Percentiles rank a stretch among this genome's conserved stretches.
phyloP scores from a whole-genome alignment of 1,140 invertebrate species.

The Andricus grossulariae region DNA sequence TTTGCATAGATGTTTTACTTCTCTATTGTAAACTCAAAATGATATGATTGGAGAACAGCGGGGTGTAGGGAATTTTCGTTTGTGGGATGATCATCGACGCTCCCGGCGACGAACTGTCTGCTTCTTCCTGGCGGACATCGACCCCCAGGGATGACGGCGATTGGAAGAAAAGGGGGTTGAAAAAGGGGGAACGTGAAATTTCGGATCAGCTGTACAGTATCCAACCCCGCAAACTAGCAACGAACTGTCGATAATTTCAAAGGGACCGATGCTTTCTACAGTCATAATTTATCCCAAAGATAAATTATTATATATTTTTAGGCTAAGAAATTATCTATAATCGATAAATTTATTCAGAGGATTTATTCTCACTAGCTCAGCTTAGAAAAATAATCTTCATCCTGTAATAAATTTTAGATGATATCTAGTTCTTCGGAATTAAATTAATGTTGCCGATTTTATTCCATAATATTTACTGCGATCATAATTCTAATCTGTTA shows the following conservation, averaged over 20 bases:
- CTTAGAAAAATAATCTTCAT: background rate
- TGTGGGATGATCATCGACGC: constrained; percentile 61
- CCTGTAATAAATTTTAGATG: no score
- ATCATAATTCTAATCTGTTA: no score
- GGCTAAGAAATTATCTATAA: constrained; percentile 32
- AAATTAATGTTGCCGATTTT: no score
- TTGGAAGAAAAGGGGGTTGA: constrained; percentile 18
- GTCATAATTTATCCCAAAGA: constrained; percentile 38
- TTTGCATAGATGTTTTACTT: background rate
- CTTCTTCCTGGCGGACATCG: constrained; percentile 61
- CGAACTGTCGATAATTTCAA: constrained; percentile 27
- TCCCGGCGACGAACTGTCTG: constrained; percentile 61
- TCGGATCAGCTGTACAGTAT: constrained; percentile 56
- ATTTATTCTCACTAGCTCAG: background rate
- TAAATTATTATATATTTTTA: constrained; percentile 34
- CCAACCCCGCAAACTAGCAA: constrained; percentile 32
- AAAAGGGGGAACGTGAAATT: constrained; percentile 54
- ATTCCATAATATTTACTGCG: no score
- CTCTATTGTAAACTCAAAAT: constrained; percentile 20
- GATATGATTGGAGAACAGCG: constrained; percentile 21
- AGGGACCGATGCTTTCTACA: constrained; percentile 46
- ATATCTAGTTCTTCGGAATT: no score
- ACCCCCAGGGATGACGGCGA: constrained; percentile 53
- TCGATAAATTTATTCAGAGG: background rate
- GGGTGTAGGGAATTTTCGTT: constrained; percentile 41